Evolutionary conservation across 2,113 vertebrate genomes (phyloP), one percentile per base, ranked within the genome.

Genomic region (Actenoides hombroni): DNA sequence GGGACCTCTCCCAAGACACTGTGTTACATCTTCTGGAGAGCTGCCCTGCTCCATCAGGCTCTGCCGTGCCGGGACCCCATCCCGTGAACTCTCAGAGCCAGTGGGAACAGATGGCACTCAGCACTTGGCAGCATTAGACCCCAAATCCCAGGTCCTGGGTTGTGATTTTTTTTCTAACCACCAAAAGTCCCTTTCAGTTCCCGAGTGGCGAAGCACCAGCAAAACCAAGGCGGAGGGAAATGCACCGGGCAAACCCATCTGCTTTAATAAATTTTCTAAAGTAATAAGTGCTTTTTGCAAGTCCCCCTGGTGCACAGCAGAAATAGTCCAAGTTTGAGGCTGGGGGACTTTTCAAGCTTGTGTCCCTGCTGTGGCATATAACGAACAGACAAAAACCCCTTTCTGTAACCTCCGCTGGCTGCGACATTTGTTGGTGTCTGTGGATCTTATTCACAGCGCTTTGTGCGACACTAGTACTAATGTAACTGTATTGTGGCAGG

Each of bases 41-140:
- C 82, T 95, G 96, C 93, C 89, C 90, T 0, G 9, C 88, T 91
- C 95, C 4, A 0, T 87, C 88, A 82, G 94, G 65, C 90, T 82
- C 56, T 1, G 4, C 83, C 26, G 2, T 1, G 37, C 68, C 5
- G 17, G 90, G 78, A 9, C 85, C 90, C 75, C 83, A 67, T 96
- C 92, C 95, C 23, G 53, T 64, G 88, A 92, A 86, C 79, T 88
- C 85, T 40, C 1, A 57, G 77, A 95, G 92, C 76, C 95, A 84
- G 77, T 92, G 95, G 95, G 92, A 96, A 93, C 96, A 95, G 94
- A 95, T 93, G 95, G 95, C 95, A 93, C 96, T 96, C 94, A 96
- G 91, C 83, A 75, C 88, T 96, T 96, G 94, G 96, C 92, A 96
- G 94, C 79, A 92, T 94, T 87, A 86, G 94, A 64, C 83, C 96